phyloP scores from a whole-genome alignment of 1,140 invertebrate species.

The Macrobrachium nipponense region DNA sequence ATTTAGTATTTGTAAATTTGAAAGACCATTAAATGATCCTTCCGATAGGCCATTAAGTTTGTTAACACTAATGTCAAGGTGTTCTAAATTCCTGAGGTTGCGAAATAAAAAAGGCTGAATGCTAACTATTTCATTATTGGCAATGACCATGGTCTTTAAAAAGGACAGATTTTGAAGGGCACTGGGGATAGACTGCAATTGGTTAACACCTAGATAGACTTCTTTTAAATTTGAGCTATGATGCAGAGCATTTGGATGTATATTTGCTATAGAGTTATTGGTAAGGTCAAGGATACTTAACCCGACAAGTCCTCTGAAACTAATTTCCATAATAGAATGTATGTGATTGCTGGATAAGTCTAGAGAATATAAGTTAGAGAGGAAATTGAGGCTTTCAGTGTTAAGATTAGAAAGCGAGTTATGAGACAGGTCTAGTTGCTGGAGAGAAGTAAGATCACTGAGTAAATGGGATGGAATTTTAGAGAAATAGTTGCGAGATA shows the following conservation, averaged over 20 bases:
- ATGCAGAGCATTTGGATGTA: slow-evolving; percentile 83
- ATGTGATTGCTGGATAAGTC: slow-evolving; percentile 88
- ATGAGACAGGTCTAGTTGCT: slow-evolving; percentile 86
- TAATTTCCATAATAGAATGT: slow-evolving; percentile 76
- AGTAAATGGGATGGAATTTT: slow-evolving; percentile 88
- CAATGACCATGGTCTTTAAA: slow-evolving; percentile 88
- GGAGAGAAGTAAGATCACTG: slow-evolving; percentile 83
- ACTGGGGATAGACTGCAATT: slow-evolving; percentile 81
- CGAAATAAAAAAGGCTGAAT: slow-evolving; percentile 85
- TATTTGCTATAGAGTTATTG: slow-evolving; percentile 82
- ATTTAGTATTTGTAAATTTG: slow-evolving; percentile 76
- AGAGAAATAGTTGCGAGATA: slow-evolving; percentile 87
- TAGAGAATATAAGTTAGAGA: slow-evolving; percentile 88
- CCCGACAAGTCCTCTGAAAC: slow-evolving; percentile 79
- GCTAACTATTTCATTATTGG: slow-evolving; percentile 86
- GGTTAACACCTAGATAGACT: slow-evolving; percentile 87
- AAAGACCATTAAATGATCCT: slow-evolving; percentile 66
- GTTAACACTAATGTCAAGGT: slow-evolving; percentile 86
- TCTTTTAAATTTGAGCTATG: slow-evolving; percentile 87
- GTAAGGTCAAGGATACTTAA: slow-evolving; percentile 82
- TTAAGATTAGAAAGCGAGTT: slow-evolving; percentile 86
- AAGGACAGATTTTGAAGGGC: slow-evolving; percentile 84
- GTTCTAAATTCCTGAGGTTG: slow-evolving; percentile 87
- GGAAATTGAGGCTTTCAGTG: slow-evolving; percentile 85
- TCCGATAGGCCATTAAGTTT: slow-evolving; percentile 80